Evolutionary conservation across 1,140 invertebrate species (phyloP).

Genomic region (Linepithema humile): DNA sequence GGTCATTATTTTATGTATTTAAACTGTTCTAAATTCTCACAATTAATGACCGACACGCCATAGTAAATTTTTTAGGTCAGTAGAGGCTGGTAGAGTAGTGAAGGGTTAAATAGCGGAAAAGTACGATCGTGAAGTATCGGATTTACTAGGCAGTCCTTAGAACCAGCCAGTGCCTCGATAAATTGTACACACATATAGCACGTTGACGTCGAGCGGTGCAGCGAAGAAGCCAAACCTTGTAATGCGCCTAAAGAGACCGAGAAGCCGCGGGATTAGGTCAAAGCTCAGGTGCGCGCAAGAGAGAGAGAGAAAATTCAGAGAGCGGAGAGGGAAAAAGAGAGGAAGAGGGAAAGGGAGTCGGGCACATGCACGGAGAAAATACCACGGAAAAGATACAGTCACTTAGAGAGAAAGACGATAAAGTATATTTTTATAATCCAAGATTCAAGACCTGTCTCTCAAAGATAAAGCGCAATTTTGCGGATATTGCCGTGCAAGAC

Average conservation of each 20-base stretch:
- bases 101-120: slow-evolving; percentile 68
- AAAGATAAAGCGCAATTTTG: neutral
- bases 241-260: slow-evolving; percentile 59
- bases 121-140: slow-evolving; percentile 40
- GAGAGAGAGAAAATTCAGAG: no score
- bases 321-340: no score
- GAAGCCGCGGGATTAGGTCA: slow-evolving; percentile 61
- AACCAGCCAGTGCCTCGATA: slow-evolving; percentile 48
- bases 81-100: slow-evolving; percentile 20
- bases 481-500: neutral
- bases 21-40: slow-evolving; percentile 29
- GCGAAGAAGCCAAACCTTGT: slow-evolving; percentile 68
- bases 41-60: neutral
- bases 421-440: slow-evolving; percentile 52
- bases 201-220: slow-evolving; percentile 30
- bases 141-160: slow-evolving; percentile 47
- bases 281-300: slow-evolving; percentile 38
- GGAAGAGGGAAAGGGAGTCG: neutral
- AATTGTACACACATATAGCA: slow-evolving; percentile 55
- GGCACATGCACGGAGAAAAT: neutral
- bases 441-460: neutral
- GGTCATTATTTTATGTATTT: slow-evolving; percentile 8
- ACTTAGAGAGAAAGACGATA: slow-evolving; percentile 9
- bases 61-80: slow-evolving; percentile 48
- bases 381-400: slow-evolving; percentile 26